Base-by-base conservation (phyloP, 2,888 invertebrate species). In the Acrocyrtus sp. region DNA sequence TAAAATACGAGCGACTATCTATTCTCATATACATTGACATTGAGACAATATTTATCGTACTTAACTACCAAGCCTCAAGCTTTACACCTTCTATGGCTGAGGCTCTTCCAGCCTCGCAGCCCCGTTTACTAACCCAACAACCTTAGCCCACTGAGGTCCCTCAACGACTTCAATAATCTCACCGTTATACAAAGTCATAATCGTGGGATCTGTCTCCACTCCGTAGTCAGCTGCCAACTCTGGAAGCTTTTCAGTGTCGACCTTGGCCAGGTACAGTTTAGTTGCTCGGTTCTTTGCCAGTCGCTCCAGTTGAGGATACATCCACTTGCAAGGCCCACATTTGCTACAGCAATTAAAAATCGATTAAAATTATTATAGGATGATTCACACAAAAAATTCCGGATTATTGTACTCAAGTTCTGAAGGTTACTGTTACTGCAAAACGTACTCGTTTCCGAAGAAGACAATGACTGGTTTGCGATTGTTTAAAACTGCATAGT, bases 401-500 rank as follows among this genome's bases (percentile, higher is more conserved):
- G n/a, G n/a, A n/a, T n/a, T 19, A 47, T 47, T 8, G 19, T 12
- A 12, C 19, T 47, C 19, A 6, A 47, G 12, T 47, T 8, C 17
- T 17, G 4, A 21, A 50, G 24, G 21, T 50, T 22, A 10, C 10
- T 22, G 19, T 47, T 47, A 15, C 6, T n/a, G n/a, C n/a, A 47
- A 41, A 22, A 47, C 69, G 53, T 56, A 70, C 70, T 63, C 57
- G 47, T 53, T 72, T 41, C 51, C 58, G 48, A 66, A 72, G 60
- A 29, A 72, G 45, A 66, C 72, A 8, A 72, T 60, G 22, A 72
- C 72, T 10, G 72, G 72, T 22, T 72, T 72, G 5, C 72, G 41
- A 45, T 72, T 72, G 47, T 65, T 66, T 48, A 72, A 54, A 48
- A 72, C 72, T 21, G 72, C 72, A 19, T 65, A 58, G 60, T 72